Evolutionary conservation across 2,113 vertebrate species (phyloP), one percentile per base, ranked within the genome.

Genomic region (Bos javanicus): DNA sequence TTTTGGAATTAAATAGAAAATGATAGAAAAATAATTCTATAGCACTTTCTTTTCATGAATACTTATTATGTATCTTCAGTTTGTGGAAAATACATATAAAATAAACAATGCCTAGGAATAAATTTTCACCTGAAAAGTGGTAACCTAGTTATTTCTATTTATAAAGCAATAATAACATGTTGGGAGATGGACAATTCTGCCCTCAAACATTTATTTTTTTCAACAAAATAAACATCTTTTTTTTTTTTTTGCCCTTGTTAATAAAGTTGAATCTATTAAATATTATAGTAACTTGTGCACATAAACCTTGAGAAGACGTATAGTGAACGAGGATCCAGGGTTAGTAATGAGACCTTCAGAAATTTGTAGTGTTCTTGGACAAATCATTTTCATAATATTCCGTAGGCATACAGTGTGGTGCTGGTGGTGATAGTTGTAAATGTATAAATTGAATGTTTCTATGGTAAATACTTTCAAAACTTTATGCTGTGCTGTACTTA

Each of bases 401-500:
- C 8, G 8, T 4, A 25, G 30, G 8, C 2, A 17, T 5, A 6
- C 1, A 12, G 30, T 16, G 5, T 12, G 30, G 43, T 6, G 21
- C 21, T 43, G 19, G 2, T n/a, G 64, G 23, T 57, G 23, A 33
- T n/a, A 4, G 17, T 0, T n/a, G 2, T 1, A 15, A 13, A 1
- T 0, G 10, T 43, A 1, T 12, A 67, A 33, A n/a, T 4, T 19
- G 7, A n/a, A 57, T 1, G 0, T n/a, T 74, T 33, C 39, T 0
- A 3, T 7, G 30, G 3, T 48, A 46, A 64, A 43, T 87, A 33
- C 23, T 80, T 81, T 56, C n/a, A 19, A 67, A 67, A 36, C 33
- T 67, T 67, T 5, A 67, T 36, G 33, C 64, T 36, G 64, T 67
- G 64, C 9, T 67, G 2, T 67, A 8, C 64, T 67, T 67, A 67